Conservation (phyloP, 2,797 vertebrate genomes). For the Epinephelus awoara region DNA sequence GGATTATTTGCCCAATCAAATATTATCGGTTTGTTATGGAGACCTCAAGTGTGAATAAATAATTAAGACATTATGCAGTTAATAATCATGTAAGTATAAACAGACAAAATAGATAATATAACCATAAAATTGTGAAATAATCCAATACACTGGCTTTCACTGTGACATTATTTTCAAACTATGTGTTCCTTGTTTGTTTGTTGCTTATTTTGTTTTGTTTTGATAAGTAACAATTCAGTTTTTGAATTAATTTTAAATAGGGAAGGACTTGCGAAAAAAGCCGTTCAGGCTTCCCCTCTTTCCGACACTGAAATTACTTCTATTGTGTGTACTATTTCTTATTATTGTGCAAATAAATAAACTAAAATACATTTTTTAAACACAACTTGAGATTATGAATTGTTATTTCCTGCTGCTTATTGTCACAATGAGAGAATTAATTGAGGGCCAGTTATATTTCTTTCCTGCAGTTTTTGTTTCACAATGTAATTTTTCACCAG, state of each 20-base stretch:
- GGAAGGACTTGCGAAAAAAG: no score
- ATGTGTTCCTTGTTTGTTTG: no score
- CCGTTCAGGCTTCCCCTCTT: no score
- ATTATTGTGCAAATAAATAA: no score
- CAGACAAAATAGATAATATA: slow-evolving; percentile 7
- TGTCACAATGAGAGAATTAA: background rate
- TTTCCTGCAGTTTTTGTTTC: background rate
- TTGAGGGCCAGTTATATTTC: background rate
- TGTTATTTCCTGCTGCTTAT: slow-evolving; percentile 13
- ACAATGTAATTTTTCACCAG: background rate
- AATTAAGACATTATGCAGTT: slow-evolving; percentile 7
- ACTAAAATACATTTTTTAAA: background rate
- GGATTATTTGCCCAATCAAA: slow-evolving; percentile 27
- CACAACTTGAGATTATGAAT: background rate
- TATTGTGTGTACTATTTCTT: no score
- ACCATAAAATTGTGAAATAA: background rate
- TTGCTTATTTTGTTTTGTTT: no score
- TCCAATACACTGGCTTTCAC: no score
- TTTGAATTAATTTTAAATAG: no score
- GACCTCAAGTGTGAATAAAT: slow-evolving; percentile 21
- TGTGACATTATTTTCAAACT: no score
- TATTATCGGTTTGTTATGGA: slow-evolving; percentile 13
- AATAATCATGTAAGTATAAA: background rate
- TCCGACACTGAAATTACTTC: no score
- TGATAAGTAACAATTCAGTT: no score